A percentile compares a stretch with the other conserved stretches of the same genome.
Evolutionary conservation across 2,888 invertebrate genomes (phyloP).

Genomic region (Mesorhabditis sp.): DNA sequence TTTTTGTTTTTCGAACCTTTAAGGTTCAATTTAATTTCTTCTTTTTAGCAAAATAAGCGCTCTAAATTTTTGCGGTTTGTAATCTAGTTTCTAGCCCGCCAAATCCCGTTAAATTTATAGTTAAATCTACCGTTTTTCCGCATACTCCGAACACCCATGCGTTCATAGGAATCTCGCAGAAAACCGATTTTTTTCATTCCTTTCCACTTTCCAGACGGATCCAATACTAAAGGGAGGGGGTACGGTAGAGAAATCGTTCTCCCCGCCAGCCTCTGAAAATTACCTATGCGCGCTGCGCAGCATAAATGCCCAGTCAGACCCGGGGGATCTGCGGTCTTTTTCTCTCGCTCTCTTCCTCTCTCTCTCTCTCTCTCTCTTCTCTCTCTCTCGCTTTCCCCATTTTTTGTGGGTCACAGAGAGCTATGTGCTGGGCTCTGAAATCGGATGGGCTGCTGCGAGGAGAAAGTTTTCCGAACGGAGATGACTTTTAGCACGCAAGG

Average conservation of each 20-base stretch:
- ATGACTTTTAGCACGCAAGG: no score
- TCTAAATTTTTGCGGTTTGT: no score
- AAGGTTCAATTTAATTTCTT: no score
- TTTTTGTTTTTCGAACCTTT: no score
- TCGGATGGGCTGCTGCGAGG: no score
- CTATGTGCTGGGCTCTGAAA: background rate
- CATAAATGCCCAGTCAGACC: no score
- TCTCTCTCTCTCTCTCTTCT: slow-evolving; percentile 7
- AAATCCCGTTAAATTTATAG: background rate
- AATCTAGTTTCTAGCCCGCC: background rate
- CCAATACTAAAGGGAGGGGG: no score
- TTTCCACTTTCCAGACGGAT: no score
- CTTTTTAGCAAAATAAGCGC: no score
- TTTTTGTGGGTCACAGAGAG: slow-evolving; percentile 2
- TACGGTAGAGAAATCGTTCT: no score
- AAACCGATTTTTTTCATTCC: background rate
- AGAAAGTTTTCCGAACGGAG: no score
- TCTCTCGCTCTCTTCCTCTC: slow-evolving; percentile 6
- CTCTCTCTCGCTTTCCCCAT: background rate
- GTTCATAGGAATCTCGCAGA: background rate
- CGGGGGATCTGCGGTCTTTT: background rate
- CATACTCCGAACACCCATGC: background rate
- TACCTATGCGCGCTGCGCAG: background rate
- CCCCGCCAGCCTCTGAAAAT: background rate
- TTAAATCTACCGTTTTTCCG: background rate